These are phyloP conservation scores for Slavum lentiscoides DNA, from an alignment of 2,888 invertebrate species.

Conservation along the genomic window DNA sequence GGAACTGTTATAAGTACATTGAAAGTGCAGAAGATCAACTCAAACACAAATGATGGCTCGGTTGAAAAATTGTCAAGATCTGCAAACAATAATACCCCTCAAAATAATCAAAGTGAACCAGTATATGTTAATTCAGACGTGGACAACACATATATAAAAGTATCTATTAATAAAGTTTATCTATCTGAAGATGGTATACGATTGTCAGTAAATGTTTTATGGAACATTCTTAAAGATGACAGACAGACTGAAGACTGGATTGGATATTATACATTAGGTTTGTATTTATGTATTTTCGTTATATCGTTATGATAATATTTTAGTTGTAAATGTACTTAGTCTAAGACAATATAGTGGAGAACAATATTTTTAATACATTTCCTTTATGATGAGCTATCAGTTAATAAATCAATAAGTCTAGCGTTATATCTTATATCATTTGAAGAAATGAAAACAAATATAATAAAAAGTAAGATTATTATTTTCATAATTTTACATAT, in stretches of 20 bases:
- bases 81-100: background rate
- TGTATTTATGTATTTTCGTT: slow-evolving; percentile 3
- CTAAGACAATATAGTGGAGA: background rate
- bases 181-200: slow-evolving; percentile 25
- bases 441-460: background rate
- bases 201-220: slow-evolving; percentile 35
- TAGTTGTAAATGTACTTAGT: background rate
- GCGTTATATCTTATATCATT: background rate
- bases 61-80: slow-evolving; percentile 22
- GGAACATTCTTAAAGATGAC: slow-evolving; percentile 54
- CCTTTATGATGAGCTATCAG: background rate
- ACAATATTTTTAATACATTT: background rate
- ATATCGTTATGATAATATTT: background rate
- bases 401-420: background rate
- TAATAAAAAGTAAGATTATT: background rate
- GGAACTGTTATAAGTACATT: slow-evolving; percentile 23
- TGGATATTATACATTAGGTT: slow-evolving; percentile 55
- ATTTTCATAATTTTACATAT: background rate
- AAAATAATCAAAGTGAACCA: slow-evolving; percentile 32
- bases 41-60: slow-evolving; percentile 16
- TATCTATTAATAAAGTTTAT: slow-evolving; percentile 17
- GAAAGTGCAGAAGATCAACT: background rate
- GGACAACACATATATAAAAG: slow-evolving; percentile 33
- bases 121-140: slow-evolving; percentile 37
- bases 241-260: slow-evolving; percentile 56